Base-by-base conservation (phyloP, 2,888 invertebrate genomes). In the Petrolisthes cinctipes region DNA sequence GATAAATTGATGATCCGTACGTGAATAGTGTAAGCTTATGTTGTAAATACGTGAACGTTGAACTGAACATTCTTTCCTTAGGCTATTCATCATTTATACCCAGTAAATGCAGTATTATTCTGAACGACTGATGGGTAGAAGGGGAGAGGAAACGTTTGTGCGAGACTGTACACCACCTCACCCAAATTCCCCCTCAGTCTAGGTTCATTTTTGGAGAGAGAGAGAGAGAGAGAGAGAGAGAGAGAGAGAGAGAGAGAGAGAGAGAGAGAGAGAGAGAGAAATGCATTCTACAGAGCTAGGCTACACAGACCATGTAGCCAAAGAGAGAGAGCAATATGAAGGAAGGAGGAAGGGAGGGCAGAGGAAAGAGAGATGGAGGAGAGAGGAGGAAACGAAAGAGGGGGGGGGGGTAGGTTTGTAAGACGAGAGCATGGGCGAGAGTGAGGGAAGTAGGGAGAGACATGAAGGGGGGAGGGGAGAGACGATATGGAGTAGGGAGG, bases 151-250 rank as follows among this genome's bases (percentile, higher is more conserved):
- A 17, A 17, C 11, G 11, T 17, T 61, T 9, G 17, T 14, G 61
- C 11, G 61, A 76, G 76, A 23, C 20, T 5, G 76, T 20, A 23
- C 9, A 37, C 37, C 37, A 37, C 37, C 37, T 37, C 37, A 37
- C 37, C 37, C 37, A 37, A 37, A 71, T n/a, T 66, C 66, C 66
- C 66, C 66, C 66, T 66, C 66, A 20, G 20, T 17, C 17, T 5
- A 71, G 71, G 11, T 76, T 37, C 20, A 76, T n/a, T 20, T 23
- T 37, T 5, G 37, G 14, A 76, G 76, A 76, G 23, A 76, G 37
- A 76, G 51, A 76, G 76, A 76, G 76, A 51, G 76, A 76, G 76
- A 76, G 76, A 76, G 37, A 76, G 76, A 76, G 23, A 76, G 76
- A 76, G 76, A 76, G 76, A 76, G 76, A 76, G 76, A 76, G 76